Base-by-base conservation (phyloP, 2,113 vertebrate species). In the Sinocyclocheilus maitianheensis region DNA sequence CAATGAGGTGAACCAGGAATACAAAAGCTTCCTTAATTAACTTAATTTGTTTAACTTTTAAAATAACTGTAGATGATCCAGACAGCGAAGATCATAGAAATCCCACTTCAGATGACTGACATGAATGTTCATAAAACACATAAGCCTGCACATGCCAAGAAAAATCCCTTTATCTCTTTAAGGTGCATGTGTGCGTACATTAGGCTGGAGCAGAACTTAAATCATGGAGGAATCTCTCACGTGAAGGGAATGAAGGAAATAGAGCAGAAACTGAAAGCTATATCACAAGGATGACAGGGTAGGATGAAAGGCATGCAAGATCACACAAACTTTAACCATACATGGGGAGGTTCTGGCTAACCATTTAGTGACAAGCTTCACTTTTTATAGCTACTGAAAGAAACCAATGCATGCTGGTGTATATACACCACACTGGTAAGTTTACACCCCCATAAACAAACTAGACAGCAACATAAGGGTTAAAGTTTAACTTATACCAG, bases 31-130 rank as follows among this genome's bases (percentile, higher is more conserved):
- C 30, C 30, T 34, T 34, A 34, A 34, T 34, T 34, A 74, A 22
- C 4, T 9, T 20, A 10, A 71, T 40, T 72, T n/a, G 37, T 74
- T 46, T 1, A 74, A 46, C 10, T n/a, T 53, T 76, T 76, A 24
- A 77, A 77, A 74, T 46, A 77, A 77, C 69, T 30, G 13, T 30
- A 53, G 6, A 51, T 77, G 22, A 51, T 51, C 46, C 12, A 48
- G 74, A 86, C 18, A 4, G 7, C 43, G 46, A 69, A 80, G 77
- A 89, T 89, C 83, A 89, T 85, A 89, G 71, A 46, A 82, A 76
- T 43, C 63, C 7, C 43, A 2, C 40, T 46, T 72, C 69, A 81
- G 69, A 88, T 34, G 7, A 62, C 20, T 46, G 71, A 85, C 85
- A 55, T 53, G 46, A 60, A 77, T 55, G 34, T 48, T 72, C 85